Conservation (phyloP, 2,888 invertebrate species). For the Chesias legatella region DNA sequence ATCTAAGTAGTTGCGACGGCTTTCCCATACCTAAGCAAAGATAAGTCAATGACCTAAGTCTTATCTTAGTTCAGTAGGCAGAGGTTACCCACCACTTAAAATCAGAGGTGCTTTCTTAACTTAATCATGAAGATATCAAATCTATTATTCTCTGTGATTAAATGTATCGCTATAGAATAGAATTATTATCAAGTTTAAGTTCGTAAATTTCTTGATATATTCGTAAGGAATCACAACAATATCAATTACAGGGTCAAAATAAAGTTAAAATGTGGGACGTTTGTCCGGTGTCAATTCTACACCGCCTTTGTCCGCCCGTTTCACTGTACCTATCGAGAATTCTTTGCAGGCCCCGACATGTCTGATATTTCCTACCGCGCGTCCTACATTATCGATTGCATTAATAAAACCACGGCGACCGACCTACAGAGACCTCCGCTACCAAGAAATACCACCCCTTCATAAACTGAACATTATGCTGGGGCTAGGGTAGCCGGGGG, state of each 20-base stretch:
- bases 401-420: slow-evolving; percentile 55
- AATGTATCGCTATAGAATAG: no score
- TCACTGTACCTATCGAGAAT: no score
- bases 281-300: slow-evolving; percentile 7
- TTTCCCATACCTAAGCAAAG: no score
- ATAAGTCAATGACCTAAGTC: no score
- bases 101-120: no score
- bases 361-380: slow-evolving; percentile 72
- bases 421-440: slow-evolving; percentile 40
- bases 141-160: no score
- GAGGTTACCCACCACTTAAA: no score
- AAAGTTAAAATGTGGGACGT: not conserved
- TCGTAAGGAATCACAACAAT: not conserved
- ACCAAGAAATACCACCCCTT: slow-evolving; percentile 43
- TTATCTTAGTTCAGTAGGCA: no score
- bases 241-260: not conserved
- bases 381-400: slow-evolving; percentile 76
- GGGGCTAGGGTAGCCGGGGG: slow-evolving; percentile 42
- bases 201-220: no score
- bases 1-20: no score
- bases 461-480: slow-evolving; percentile 9
- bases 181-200: no score
- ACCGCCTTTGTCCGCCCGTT: slow-evolving; percentile 38
- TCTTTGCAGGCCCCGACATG: slow-evolving; percentile 58
- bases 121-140: no score